Base-by-base conservation (phyloP, 2,888 invertebrate species). In the Mamestra brassicae region DNA sequence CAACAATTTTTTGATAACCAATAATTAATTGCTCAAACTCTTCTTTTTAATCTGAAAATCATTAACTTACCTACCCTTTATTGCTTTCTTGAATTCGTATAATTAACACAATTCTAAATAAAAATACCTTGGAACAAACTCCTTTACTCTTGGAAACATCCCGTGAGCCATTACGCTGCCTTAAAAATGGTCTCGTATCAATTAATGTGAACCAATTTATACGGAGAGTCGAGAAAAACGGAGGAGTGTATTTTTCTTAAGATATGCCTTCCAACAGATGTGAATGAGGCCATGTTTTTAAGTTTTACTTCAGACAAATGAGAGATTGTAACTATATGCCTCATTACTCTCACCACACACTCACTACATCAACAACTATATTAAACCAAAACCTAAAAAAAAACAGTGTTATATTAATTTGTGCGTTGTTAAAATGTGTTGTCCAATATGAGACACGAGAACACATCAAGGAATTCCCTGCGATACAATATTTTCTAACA, bases 101-200 rank as follows among this genome's bases (percentile, higher is more conserved):
- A 74, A 45, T 58, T 47, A 60, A 55, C 52, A 61, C 64, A 38
- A 52, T 11, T 17, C 36, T 34, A 50, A 68, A 67, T 61, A 80
- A 77, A 74, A 83, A 63, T 60, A 38, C 63, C 62, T 42, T 45
- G 45, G 36, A 63, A 67, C 38, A 77, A 74, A 74, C 68, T 84
- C 74, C 78, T 78, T 83, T 36, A 72, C 34, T 71, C 54, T 61
- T 47, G 54, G 61, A 68, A 81, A 52, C 67, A 83, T 64, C 47
- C 65, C 70, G 52, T 45, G 55, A 73, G 62, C 68, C 60, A 81
- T 83, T 84, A 74, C 61, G 38, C 42, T 65, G 34, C 58, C 71
- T 73, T 76, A 47, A 70, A 26, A 85, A 83, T 72, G 71, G 71
- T 67, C 65, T 58, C 74, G 71, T 78, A 74, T 80, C 74, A 80